phyloP scores from a whole-genome alignment of 2,888 invertebrate species.

The Trachelus stipa region DNA sequence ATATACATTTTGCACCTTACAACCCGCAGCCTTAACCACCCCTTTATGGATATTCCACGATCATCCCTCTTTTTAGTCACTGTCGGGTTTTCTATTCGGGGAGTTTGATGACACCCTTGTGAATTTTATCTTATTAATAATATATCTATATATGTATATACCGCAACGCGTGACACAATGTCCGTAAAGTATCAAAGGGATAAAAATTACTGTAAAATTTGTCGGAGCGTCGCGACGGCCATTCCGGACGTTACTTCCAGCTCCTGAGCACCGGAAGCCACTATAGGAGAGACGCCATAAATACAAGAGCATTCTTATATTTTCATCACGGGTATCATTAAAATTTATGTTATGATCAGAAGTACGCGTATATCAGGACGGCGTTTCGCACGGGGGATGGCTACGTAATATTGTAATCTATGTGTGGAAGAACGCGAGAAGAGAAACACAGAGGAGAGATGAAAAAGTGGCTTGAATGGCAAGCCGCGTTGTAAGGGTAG shows the following conservation, averaged over 20 bases:
- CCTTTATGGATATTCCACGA: neutral
- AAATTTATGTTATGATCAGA: constrained; percentile 66
- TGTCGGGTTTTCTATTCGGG: neutral
- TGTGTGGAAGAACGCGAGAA: constrained; percentile 62
- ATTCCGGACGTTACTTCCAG: neutral
- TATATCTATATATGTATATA: neutral
- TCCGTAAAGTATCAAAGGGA: neutral
- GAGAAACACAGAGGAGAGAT: constrained; percentile 53
- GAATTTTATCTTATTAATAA: neutral
- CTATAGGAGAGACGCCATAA: constrained; percentile 43
- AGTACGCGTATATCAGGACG: constrained; percentile 56
- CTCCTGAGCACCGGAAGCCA: neutral
- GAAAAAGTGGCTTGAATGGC: constrained; percentile 63
- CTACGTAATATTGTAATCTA: constrained; percentile 65
- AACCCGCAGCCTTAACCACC: neutral
- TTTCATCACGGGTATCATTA: constrained; percentile 65
- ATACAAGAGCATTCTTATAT: constrained; percentile 65
- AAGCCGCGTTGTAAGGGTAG: constrained; percentile 53
- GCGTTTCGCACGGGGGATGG: constrained; percentile 36
- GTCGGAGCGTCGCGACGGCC: neutral
- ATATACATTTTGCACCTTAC: neutral
- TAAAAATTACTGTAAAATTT: neutral
- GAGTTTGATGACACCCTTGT: neutral
- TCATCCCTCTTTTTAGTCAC: neutral
- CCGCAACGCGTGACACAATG: neutral